Base-by-base conservation (phyloP, 2,888 invertebrate genomes). In the Branchipolynoe longqiensis region DNA sequence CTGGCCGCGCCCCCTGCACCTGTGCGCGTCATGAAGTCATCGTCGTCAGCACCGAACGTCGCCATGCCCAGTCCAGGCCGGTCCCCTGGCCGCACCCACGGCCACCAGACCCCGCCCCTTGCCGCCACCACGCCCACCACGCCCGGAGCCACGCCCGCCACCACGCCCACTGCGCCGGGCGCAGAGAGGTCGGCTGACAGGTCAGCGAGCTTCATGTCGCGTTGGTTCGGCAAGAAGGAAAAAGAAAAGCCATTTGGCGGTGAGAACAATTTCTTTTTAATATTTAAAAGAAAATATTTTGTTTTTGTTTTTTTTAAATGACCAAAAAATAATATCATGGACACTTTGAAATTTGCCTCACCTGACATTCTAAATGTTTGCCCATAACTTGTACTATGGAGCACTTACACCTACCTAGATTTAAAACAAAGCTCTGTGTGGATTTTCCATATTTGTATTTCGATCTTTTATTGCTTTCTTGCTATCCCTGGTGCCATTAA, bases 181-280 rank as follows among this genome's bases (percentile, higher is more conserved):
- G n/a, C n/a, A n/a, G n/a, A n/a, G n/a, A n/a, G n/a, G n/a, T 56
- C 54, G 83, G 87, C 88, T 41, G 89, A 92, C 48, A 91, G 90
- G 85, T 90, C 91, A 82, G 82, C 90, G 18, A 92, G 92, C 6
- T 92, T 93, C 86, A 92, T 93, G 88, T 92, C 92, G 4, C 88
- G 92, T 14, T 86, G 92, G 18, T 93, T 93, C 83, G 90, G 91
- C 48, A 85, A 82, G 64, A 84, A 84, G 54, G 78, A 84, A 25
- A 84, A 84, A 56, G 54, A 48, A 0, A 64, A 64, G 31, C 33
- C 38, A 18, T 8, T 38, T 33, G 69, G 12, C 18, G 62, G 62
- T 62, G 25, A 25, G 62, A 62, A 62, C 12, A 2, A 56, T 25
- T 8, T 12, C 25, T n/a, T 59, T 59, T 59, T 6, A 59, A 59